A percentile compares a stretch with the other conserved stretches of the same genome.
Evolutionary conservation across 2,888 invertebrate genomes (phyloP).

Genomic region (Exephanes ischioxanthus): DNA sequence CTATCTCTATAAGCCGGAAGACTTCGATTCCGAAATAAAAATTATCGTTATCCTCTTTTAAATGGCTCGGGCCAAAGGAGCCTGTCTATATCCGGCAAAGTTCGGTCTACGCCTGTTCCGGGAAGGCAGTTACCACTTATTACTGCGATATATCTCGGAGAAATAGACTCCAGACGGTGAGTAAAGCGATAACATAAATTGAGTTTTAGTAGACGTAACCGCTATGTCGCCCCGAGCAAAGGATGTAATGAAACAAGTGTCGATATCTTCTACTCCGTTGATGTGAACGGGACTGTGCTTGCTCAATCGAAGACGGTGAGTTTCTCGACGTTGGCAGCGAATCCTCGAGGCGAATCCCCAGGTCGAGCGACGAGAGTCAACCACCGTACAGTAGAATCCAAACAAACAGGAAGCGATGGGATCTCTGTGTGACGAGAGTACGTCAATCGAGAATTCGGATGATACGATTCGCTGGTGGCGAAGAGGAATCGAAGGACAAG

Average conservation of each 20-base stretch:
- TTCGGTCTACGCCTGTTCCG: conserved; percentile 32
- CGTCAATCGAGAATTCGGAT: conserved; percentile 27
- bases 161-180: conserved; percentile 19
- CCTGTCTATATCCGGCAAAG: conserved; percentile 33
- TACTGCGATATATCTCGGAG: conserved; percentile 49
- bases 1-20: conserved; percentile 16
- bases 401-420: conserved; percentile 46
- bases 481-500: conserved; percentile 40
- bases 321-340: conserved; percentile 7
- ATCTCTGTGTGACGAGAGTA: conserved; percentile 44
- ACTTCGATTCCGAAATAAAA: conserved; percentile 53
- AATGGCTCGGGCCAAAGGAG: conserved; percentile 38
- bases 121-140: conserved; percentile 54
- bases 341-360: neutral
- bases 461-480: conserved; percentile 28
- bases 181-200: conserved; percentile 60
- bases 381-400: conserved; percentile 12
- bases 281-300: conserved; percentile 51
- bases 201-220: conserved; percentile 37
- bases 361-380: conserved; percentile 16
- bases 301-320: conserved; percentile 28
- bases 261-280: conserved; percentile 54
- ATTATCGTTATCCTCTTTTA: conserved; percentile 57
- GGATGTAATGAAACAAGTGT: conserved; percentile 51
- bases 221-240: neutral